Conservation (phyloP, 1,140 invertebrate genomes). For the Ostrea denselamellosa region DNA sequence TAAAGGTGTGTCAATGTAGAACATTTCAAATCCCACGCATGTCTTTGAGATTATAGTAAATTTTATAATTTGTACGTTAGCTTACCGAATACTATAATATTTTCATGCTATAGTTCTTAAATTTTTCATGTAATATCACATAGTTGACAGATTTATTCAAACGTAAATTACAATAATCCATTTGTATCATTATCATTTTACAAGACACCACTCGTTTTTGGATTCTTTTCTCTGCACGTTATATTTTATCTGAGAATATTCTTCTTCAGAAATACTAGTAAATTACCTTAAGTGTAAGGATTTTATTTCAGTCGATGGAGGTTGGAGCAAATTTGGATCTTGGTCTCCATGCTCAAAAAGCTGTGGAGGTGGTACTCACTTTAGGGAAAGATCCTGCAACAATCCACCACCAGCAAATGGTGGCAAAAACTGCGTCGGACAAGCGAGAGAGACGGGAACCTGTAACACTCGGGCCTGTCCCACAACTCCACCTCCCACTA, state of each 20-base stretch:
- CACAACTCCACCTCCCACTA: conserved; percentile 63
- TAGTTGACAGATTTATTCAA: too few relatives aligned
- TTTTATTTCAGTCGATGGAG: conserved; percentile 66
- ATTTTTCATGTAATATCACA: background rate
- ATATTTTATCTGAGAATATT: too few relatives aligned
- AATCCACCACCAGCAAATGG: conserved; percentile 69
- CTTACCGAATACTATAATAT: background rate
- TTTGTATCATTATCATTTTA: too few relatives aligned
- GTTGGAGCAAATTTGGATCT: conserved; percentile 81
- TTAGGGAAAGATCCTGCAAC: conserved; percentile 80
- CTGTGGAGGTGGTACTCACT: conserved; percentile 91
- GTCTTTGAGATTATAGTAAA: too few relatives aligned
- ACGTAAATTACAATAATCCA: too few relatives aligned
- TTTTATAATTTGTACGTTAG: background rate
- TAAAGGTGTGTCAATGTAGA: background rate
- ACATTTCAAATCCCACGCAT: background rate
- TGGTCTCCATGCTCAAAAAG: conserved; percentile 94
- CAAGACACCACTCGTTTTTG: background rate
- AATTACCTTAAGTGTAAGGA: background rate
- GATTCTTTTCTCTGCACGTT: background rate
- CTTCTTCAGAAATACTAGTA: too few relatives aligned
- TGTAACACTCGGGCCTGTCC: conserved; percentile 86
- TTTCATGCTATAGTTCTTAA: background rate
- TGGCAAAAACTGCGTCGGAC: conserved; percentile 76
- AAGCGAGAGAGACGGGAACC: conserved; percentile 83